A percentile compares a stretch with the other conserved stretches of the same genome.
These are phyloP conservation scores for Megastigmus dorsalis DNA, from an alignment of 2,888 invertebrate genomes.

Conservation along the genomic window DNA sequence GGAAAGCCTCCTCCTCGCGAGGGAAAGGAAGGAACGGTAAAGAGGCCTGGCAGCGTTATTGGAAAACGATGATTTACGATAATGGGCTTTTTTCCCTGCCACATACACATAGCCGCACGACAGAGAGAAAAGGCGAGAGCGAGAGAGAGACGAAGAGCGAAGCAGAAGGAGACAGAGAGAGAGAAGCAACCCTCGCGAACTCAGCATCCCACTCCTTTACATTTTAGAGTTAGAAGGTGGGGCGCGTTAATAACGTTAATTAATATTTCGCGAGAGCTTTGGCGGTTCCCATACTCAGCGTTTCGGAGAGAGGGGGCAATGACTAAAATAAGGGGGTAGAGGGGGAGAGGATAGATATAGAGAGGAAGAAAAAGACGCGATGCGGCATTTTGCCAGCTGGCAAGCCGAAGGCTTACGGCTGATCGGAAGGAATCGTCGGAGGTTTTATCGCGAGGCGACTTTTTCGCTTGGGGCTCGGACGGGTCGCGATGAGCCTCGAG, in stretches of 20 bases:
- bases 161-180: not conserved
- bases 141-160: not conserved
- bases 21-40: slow-evolving; percentile 59
- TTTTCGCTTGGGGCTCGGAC: too few relatives aligned
- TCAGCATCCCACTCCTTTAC: slow-evolving; percentile 55
- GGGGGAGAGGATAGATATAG: too few relatives aligned
- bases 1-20: not conserved
- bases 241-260: slow-evolving; percentile 79
- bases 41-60: slow-evolving; percentile 75
- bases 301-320: slow-evolving; percentile 49
- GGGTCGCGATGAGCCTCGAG: too few relatives aligned
- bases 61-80: slow-evolving; percentile 80
- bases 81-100: slow-evolving; percentile 73
- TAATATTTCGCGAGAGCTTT: slow-evolving; percentile 78
- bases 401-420: slow-evolving; percentile 48
- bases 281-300: slow-evolving; percentile 67
- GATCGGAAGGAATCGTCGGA: not conserved
- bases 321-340: too few relatives aligned
- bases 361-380: slow-evolving; percentile 51
- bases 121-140: not conserved
- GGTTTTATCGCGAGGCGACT: not conserved
- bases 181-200: too few relatives aligned
- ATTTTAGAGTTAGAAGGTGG: slow-evolving; percentile 73
- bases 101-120: not conserved
- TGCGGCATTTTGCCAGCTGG: slow-evolving; percentile 72